Evolutionary conservation across 2,888 invertebrate species (phyloP), one percentile per base, ranked within the genome.

Genomic region (Euplagia quadripunctaria): DNA sequence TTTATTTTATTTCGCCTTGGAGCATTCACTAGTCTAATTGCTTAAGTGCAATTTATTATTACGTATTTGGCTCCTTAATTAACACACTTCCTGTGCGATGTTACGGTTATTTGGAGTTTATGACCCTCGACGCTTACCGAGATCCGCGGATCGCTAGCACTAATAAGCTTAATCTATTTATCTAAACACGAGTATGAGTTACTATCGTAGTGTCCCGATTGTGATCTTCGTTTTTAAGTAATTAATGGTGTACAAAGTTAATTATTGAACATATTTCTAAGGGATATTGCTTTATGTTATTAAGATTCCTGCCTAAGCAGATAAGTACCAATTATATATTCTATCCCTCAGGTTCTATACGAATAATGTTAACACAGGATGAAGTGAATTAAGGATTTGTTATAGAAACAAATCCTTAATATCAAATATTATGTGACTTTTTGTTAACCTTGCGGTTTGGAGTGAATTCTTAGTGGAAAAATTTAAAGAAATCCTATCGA

Each of bases 41-140:
- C 83, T 83, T 80, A 81, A 87, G 79, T 89, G 88, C 88, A 91
- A 85, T 88, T 85, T 86, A 84, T 85, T 85, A 84, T 90, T 92
- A 91, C 89, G 85, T 89, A 85, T 88, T 85, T 85, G 80, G 79
- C 81, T 86, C 82, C 80, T 83, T 88, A 89, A 90, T 92, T 90
- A 91, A 87, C 88, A 88, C 86, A 89, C 88, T 91, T 91, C 90
- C 90, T 88, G 85, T 75, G 79, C 79, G 81, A 75, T 85, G 88
- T 87, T 87, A 88, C 82, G 77, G 84, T 88, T 87, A 85, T 79
- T 80, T 82, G 78, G 70, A 79, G 81, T 86, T 88, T 87, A 85
- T 82, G 86, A 86, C 73, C 84, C 84, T 86, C 81, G 78, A 82
- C 77, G 76, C 71, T 71, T 69, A 41, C 49, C 14, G 64, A 68